These are phyloP conservation scores for Pachydiplax longipennis DNA, from an alignment of 2,888 invertebrate species.

Conservation along the genomic window DNA sequence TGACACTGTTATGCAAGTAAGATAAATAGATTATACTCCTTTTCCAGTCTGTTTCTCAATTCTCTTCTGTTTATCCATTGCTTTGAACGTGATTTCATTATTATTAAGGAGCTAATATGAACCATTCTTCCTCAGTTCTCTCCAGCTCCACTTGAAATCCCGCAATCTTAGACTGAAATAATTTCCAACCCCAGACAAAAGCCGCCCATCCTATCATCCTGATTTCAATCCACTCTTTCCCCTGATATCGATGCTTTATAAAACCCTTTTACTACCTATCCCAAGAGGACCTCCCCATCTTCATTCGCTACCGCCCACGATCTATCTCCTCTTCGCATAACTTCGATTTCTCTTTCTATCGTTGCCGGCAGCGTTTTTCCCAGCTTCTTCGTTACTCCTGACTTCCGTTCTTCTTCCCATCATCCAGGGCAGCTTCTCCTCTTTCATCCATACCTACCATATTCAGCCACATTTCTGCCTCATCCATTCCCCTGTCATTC, in stretches of 20 bases:
- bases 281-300: neutral
- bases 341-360: neutral
- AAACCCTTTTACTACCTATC: neutral
- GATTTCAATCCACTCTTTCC: neutral
- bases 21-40: too few species aligned
- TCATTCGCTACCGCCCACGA: neutral
- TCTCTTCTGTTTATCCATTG: too few species aligned
- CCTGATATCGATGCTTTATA: neutral
- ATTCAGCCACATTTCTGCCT: neutral
- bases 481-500: neutral
- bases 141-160: too few species aligned
- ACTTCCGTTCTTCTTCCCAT: too few species aligned
- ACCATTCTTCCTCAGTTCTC: too few species aligned
- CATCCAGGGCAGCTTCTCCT: too few species aligned
- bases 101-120: too few species aligned
- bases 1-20: too few species aligned
- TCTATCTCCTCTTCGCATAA: neutral
- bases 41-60: too few species aligned
- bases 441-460: too few species aligned
- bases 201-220: neutral
- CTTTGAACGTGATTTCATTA: too few species aligned
- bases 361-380: neutral
- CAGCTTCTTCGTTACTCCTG: neutral
- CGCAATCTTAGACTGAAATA: neutral
- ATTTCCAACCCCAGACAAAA: neutral